phyloP scores from a whole-genome alignment of 2,888 invertebrate species.

The Eristalis pertinax region DNA sequence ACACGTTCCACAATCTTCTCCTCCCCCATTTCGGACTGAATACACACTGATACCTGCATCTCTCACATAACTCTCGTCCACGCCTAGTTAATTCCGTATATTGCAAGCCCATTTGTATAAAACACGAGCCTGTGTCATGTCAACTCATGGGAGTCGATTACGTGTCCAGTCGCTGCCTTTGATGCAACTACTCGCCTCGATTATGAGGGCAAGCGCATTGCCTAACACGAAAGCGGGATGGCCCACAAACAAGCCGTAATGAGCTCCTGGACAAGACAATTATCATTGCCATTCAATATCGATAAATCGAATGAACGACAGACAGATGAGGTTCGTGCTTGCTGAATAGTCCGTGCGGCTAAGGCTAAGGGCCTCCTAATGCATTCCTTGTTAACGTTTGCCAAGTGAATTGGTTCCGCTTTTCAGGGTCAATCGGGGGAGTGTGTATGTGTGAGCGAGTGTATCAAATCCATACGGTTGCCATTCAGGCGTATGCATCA shows the following conservation, averaged over 20 bases:
- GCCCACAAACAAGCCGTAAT: conserved; percentile 39
- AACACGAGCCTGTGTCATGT: not conserved
- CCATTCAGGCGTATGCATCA: not conserved
- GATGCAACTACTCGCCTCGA: conserved; percentile 37
- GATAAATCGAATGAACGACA: conserved; percentile 52
- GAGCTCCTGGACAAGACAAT: conserved; percentile 60
- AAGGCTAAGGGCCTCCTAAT: conserved; percentile 35
- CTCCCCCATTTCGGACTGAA: not conserved
- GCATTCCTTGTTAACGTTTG: conserved; percentile 33
- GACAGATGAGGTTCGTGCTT: conserved; percentile 48
- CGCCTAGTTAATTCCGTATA: conserved; percentile 14
- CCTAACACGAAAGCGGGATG: conserved; percentile 36
- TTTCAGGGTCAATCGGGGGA: conserved; percentile 44
- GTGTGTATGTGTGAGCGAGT: not conserved
- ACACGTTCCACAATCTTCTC: not conserved
- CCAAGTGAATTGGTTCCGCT: conserved; percentile 46
- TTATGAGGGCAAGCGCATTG: conserved; percentile 60
- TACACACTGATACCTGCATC: not conserved
- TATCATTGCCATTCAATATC: conserved; percentile 63
- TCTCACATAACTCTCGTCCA: conserved; percentile 1
- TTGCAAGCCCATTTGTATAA: conserved; percentile 21
- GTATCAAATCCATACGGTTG: conserved; percentile 22
- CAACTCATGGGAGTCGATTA: conserved; percentile 24
- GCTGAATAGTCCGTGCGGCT: conserved; percentile 54
- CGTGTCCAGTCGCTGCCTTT: conserved; percentile 51